These are phyloP conservation scores for Microdon myrmicae DNA, from an alignment of 2,888 invertebrate genomes.

Conservation along the genomic window DNA sequence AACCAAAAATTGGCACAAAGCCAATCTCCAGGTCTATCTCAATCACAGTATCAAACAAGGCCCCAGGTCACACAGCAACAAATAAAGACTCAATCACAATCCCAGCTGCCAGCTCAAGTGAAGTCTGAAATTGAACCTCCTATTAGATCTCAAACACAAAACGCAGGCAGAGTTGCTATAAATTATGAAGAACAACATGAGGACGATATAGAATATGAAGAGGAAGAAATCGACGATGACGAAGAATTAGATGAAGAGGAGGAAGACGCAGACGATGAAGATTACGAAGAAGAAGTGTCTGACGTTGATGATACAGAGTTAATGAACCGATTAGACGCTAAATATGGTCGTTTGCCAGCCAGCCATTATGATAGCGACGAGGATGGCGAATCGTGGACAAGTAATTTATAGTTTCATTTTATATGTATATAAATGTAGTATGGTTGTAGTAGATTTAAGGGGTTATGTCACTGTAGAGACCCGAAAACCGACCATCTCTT, in stretches of 20 bases:
- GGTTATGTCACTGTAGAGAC: no score
- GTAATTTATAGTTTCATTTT: slow-evolving; percentile 58
- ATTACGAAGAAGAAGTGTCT: slow-evolving; percentile 69
- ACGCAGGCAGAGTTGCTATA: slow-evolving; percentile 42
- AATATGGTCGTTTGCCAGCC: slow-evolving; percentile 76
- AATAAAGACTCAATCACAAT: no score
- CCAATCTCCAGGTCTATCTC: slow-evolving; percentile 3
- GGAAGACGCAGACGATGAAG: slow-evolving; percentile 68
- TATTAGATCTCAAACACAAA: slow-evolving; percentile 6
- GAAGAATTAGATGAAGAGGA: slow-evolving; percentile 64
- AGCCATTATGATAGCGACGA: slow-evolving; percentile 69
- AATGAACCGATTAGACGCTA: slow-evolving; percentile 76
- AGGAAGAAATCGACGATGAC: slow-evolving; percentile 62
- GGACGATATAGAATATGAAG: slow-evolving; percentile 61
- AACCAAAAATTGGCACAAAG: slow-evolving; percentile 13
- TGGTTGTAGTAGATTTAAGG: no score
- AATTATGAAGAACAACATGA: slow-evolving; percentile 55
- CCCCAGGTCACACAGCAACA: no score
- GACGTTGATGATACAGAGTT: slow-evolving; percentile 78
- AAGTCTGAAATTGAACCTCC: no score
- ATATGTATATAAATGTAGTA: no score
- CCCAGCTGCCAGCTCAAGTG: no score
- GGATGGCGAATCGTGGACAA: slow-evolving; percentile 67
- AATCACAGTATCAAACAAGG: slow-evolving; percentile 4
- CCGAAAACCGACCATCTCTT: no score